Base-by-base conservation (phyloP, 37 sponge, comb jelly and placozoan species). In the Theonella swinhoei region DNA sequence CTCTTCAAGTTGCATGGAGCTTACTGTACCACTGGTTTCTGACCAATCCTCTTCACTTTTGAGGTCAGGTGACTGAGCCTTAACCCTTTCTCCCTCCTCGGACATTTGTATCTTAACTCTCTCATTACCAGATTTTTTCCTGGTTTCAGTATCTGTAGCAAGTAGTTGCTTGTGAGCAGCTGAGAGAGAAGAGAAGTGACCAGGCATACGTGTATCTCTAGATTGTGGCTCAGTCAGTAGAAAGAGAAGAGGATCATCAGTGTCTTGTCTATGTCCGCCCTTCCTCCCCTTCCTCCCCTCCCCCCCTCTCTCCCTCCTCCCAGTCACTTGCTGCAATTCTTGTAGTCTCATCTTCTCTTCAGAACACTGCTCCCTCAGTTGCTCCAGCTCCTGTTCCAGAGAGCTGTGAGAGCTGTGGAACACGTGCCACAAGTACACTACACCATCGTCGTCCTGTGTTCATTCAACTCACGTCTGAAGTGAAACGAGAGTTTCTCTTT, bases 391-490 rank as follows among this genome's bases (percentile, higher is more conserved):
- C 25, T 23, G 24, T 32, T 80, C 80, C 5, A 68, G 9, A 43
- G 43, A 19, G 68, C 29, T 1, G 28, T 54, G n/a, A 42, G 69
- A 40, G 5, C 68, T 67, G 39, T 26, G 37, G 29, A n/a, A n/a
- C n/a, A n/a, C n/a, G n/a, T n/a, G n/a, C n/a, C n/a, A n/a, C n/a
- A n/a, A n/a, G n/a, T n/a, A n/a, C n/a, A n/a, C n/a, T n/a, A n/a
- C n/a, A n/a, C n/a, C n/a, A n/a, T n/a, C n/a, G n/a, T n/a, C n/a
- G n/a, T n/a, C n/a, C n/a, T n/a, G n/a, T 4, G 70, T 31, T 33
- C 34, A 20, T n/a, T 64, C 23, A 0, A 77, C 74, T 33, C 62
- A 86, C 87, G 26, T 86, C 63, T 71, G 60, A n/a, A 86, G 22
- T 41, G 42, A 64, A 58, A 24, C 67, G 23, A 86, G 62, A n/a